These are phyloP conservation scores for Leptinotarsa rubiginosa DNA, from an alignment of 2,888 invertebrate species.

Conservation along the genomic window DNA sequence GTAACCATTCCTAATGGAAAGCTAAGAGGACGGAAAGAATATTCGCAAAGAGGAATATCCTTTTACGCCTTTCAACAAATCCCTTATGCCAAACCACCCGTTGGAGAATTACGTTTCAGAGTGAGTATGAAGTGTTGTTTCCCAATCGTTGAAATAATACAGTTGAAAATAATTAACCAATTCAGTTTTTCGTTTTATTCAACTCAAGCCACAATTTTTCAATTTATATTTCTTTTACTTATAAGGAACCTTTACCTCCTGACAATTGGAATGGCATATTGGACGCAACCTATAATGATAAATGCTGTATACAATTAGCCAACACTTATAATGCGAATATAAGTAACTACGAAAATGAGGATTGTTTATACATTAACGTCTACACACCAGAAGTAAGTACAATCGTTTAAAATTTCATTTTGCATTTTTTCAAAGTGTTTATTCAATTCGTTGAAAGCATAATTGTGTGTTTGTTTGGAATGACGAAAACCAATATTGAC, in stretches of 20 bases:
- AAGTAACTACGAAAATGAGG: constrained; percentile 31
- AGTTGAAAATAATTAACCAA: background rate
- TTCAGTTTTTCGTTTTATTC: too few species aligned
- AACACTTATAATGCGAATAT: background rate
- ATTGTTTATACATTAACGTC: constrained; percentile 40
- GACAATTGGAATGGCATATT: constrained; percentile 33
- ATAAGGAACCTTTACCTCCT: constrained; percentile 31
- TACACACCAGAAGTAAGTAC: constrained; percentile 38
- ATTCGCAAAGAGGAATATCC: constrained; percentile 27
- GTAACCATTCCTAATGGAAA: constrained; percentile 31
- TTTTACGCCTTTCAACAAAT: constrained; percentile 38
- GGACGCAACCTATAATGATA: constrained; percentile 37
- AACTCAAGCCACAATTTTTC: too few species aligned
- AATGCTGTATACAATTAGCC: constrained; percentile 29
- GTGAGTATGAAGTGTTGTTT: constrained; percentile 13
- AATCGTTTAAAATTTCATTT: background rate
- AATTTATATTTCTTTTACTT: background rate
- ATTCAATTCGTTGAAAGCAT: too few species aligned
- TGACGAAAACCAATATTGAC: too few species aligned
- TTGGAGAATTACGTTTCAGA: constrained; percentile 31
- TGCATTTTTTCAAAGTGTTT: too few species aligned
- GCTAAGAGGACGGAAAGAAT: constrained; percentile 29
- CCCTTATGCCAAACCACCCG: constrained; percentile 34
- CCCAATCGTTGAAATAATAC: background rate
- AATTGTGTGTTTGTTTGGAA: too few species aligned